phyloP scores from a whole-genome alignment of 2,888 invertebrate species.

The Cantharis flavilabris region DNA sequence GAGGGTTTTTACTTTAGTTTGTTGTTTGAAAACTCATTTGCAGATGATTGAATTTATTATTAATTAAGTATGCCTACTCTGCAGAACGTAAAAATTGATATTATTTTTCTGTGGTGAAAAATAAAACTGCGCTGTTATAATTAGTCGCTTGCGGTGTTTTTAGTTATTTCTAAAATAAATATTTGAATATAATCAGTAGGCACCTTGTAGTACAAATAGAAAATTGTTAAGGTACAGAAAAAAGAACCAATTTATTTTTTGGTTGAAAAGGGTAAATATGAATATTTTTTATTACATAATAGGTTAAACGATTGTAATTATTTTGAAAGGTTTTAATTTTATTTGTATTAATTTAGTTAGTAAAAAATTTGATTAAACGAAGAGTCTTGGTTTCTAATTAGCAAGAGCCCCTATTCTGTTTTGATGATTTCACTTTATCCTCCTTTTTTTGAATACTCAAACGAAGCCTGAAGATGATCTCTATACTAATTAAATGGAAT shows the following conservation, averaged over 20 bases:
- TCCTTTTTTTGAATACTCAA: not conserved
- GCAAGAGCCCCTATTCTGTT: not conserved
- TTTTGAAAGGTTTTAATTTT: not conserved
- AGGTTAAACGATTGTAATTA: not conserved
- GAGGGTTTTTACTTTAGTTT: not conserved
- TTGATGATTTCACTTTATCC: not conserved
- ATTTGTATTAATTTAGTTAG: not conserved
- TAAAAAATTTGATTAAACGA: not conserved
- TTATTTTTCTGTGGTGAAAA: not conserved
- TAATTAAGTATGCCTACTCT: not conserved
- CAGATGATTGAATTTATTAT: not conserved
- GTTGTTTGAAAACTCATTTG: not conserved
- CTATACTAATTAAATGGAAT: not conserved
- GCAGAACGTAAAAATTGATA: not conserved
- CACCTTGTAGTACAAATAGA: too few species aligned
- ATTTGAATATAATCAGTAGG: not conserved
- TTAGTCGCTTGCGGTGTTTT: not conserved
- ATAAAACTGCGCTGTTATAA: not conserved
- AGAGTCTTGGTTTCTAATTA: not conserved
- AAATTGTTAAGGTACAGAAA: not conserved
- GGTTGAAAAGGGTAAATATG: not conserved
- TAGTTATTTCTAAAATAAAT: not conserved
- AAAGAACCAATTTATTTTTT: not conserved
- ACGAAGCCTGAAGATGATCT: not conserved
- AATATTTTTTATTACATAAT: not conserved